phyloP scores from a whole-genome alignment of 2,113 vertebrate genomes.

The Rhadina sibilatrix region DNA sequence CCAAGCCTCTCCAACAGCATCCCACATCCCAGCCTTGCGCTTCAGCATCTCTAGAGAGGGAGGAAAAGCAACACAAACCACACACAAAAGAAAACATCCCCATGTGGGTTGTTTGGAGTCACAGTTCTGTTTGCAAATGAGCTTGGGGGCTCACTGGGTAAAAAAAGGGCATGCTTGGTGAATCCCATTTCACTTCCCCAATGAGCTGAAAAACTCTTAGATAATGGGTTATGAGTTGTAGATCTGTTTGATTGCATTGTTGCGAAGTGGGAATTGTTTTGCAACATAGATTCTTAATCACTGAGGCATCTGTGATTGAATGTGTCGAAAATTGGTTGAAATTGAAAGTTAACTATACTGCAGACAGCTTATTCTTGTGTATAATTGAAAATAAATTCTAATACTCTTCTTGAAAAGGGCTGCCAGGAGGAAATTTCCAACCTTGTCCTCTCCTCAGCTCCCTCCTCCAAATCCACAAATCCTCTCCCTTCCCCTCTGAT shows the following conservation, averaged over 20 bases:
- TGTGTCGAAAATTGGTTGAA: constrained; percentile 81
- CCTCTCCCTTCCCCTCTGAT: neutral
- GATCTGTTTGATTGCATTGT: constrained; percentile 84
- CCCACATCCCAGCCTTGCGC: neutral
- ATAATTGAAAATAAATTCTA: constrained; percentile 89
- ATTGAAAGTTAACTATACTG: constrained; percentile 83
- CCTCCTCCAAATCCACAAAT: neutral
- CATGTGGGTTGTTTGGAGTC: constrained; percentile 45
- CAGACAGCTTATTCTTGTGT: constrained; percentile 83
- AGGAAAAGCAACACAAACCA: neutral
- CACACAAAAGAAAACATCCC: neutral
- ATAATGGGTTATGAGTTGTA: constrained; percentile 81
- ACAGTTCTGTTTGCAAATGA: constrained; percentile 74
- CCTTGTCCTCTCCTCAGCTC: neutral
- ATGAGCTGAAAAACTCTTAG: constrained; percentile 75
- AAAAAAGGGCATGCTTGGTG: constrained; percentile 64
- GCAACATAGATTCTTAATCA: constrained; percentile 86
- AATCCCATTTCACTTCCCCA: constrained; percentile 77
- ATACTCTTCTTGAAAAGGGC: constrained; percentile 78
- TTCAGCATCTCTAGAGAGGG: neutral
- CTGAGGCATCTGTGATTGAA: constrained; percentile 83
- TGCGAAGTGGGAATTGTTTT: constrained; percentile 85
- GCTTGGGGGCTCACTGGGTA: constrained; percentile 56
- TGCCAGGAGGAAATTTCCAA: constrained; percentile 72
- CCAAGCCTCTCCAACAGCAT: neutral